Evolutionary conservation across 1,140 invertebrate species (phyloP).

Genomic region (Drosophila tsacasi): DNA sequence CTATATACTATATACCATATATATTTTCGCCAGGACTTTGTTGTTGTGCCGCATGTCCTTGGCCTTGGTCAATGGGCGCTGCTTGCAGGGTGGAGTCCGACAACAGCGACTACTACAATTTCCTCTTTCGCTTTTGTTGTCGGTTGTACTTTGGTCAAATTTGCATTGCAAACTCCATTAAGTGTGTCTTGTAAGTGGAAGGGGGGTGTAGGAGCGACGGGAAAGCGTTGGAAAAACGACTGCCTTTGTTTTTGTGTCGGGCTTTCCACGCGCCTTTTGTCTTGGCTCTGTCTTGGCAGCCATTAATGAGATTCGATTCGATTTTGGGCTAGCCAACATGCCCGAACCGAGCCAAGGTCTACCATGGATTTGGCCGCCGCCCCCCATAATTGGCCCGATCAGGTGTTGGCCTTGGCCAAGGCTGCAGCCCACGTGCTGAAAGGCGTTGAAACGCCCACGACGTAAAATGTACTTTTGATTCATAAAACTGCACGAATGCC

Average conservation of each 20-base stretch:
- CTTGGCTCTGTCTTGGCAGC: conserved; percentile 24
- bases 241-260: conserved; percentile 21
- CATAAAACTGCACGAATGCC: conserved; percentile 68
- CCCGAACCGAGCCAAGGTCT: conserved; percentile 11
- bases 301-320: conserved; percentile 55
- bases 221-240: conserved; percentile 5
- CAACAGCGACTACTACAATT: conserved; percentile 58
- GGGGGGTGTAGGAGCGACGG: not conserved
- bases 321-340: conserved; percentile 47
- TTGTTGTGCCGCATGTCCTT: conserved; percentile 60
- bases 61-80: conserved; percentile 64
- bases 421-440: conserved; percentile 48
- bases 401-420: conserved; percentile 43
- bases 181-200: conserved; percentile 33
- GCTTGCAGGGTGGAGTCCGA: conserved; percentile 20
- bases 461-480: conserved; percentile 67
- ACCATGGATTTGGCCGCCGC: not conserved
- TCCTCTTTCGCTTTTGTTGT: conserved; percentile 57
- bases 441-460: conserved; percentile 45
- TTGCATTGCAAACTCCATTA: conserved; percentile 70
- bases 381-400: conserved; percentile 43
- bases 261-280: conserved; percentile 14
- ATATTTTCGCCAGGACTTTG: conserved; percentile 54
- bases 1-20: conserved; percentile 31
- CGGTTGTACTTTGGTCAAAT: conserved; percentile 59